Percentiles rank a stretch among this genome's conserved stretches.
Conservation (phyloP, 2,797 vertebrate species). For the Peromyscus melanophrys region DNA sequence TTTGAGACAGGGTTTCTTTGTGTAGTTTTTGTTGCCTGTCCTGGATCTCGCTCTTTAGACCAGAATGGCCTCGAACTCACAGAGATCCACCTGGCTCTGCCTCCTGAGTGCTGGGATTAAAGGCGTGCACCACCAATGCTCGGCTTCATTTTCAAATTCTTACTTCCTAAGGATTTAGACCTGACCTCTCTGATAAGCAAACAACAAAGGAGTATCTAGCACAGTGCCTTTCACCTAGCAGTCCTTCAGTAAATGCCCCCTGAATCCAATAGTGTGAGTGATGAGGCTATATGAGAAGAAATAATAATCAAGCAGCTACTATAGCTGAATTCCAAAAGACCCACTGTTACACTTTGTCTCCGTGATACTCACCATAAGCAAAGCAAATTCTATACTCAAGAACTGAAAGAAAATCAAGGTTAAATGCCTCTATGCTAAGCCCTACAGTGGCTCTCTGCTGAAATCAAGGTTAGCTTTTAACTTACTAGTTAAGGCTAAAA, state of each 20-base stretch:
- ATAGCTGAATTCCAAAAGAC: neutral
- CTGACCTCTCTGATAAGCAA: neutral
- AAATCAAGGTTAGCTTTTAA: conserved; percentile 57
- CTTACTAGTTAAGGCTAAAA: conserved; percentile 54
- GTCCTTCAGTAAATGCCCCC: neutral
- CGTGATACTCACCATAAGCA: neutral
- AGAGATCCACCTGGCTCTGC: too few species aligned
- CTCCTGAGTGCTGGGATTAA: too few species aligned
- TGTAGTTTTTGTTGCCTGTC: too few species aligned
- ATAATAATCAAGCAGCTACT: neutral
- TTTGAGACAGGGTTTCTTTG: too few species aligned
- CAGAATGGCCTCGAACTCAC: too few species aligned
- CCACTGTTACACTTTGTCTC: neutral
- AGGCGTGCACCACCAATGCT: too few species aligned
- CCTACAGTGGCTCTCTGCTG: conserved; percentile 14
- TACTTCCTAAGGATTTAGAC: conserved; percentile 26
- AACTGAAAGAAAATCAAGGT: conserved; percentile 59
- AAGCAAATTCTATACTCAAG: conserved; percentile 56
- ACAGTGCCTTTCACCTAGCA: neutral
- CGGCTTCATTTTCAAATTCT: neutral
- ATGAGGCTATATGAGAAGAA: neutral
- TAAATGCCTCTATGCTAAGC: conserved; percentile 63
- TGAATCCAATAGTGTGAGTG: conserved; percentile 37
- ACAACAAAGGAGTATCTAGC: neutral
- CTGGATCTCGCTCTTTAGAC: too few species aligned